Base-by-base conservation (phyloP, 2,113 vertebrate genomes). In the Galemys pyrenaicus region DNA sequence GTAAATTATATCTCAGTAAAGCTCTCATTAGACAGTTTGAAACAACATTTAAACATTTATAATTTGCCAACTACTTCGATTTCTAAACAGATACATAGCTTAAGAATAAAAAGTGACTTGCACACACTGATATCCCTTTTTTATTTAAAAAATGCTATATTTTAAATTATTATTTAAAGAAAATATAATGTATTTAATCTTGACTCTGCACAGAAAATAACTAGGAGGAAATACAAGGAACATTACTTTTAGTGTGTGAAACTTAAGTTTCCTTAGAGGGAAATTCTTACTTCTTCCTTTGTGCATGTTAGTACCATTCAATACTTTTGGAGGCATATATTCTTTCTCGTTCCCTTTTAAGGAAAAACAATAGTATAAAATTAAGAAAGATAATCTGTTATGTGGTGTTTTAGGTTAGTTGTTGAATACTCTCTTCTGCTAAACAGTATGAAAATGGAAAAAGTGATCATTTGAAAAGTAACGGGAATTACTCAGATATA, bases 251-350 rank as follows among this genome's bases (percentile, higher is more conserved):
- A 81, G 26, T 88, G 28, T 9, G 32, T 73, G 19, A 95, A n/a
- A 68, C 12, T 78, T 17, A 0, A 88, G 37, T 78, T 89, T 68
- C 41, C 41, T 62, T 62, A 3, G 6, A 71, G 22, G 28, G 28
- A 95, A 73, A 73, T 37, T 75, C 84, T 88, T 60, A 71, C 28
- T 73, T 93, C 51, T 91, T 83, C 39, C 11, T 83, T 89, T 62
- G 67, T 58, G 26, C 3, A 91, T 58, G 85, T 96, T 91, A 46
- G 6, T 17, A 74, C 39, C 54, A 71, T 24, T 80, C 65, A 17
- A 78, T 94, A 70, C 54, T 90, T 91, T 91, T 87, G 85, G 41
- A 83, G 37, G n/a, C 26, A 95, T 92, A 87, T 10, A 67, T 60
- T 74, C 5, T 16, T 19, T 78, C 37, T n/a, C n/a, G n/a, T n/a